A percentile compares a stretch with the other conserved stretches of the same genome.
Conservation (phyloP, 2,797 vertebrate species). For the Sciurus vulgaris region DNA sequence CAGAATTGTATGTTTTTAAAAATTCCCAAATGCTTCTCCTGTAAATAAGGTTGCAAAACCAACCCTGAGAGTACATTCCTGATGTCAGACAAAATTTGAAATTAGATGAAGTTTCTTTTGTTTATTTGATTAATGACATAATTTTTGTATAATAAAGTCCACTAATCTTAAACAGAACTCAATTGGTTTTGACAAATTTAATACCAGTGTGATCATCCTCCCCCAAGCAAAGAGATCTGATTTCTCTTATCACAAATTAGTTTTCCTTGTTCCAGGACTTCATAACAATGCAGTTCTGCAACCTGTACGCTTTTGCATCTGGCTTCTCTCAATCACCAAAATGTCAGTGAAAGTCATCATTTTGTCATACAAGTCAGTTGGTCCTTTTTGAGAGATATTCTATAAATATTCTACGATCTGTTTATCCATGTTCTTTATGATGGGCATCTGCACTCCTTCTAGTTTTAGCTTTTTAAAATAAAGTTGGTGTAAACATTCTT, state of each 20-base stretch:
- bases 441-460: background rate
- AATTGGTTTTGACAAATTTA: slow-evolving; percentile 52
- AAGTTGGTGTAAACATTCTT: background rate
- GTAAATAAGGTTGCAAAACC: background rate
- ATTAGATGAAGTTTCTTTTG: slow-evolving; percentile 1
- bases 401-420: background rate
- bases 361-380: background rate
- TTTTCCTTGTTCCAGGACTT: background rate
- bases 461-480: background rate
- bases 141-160: background rate
- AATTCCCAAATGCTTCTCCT: background rate
- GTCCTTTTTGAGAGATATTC: background rate
- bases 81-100: slow-evolving; percentile 11
- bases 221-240: background rate
- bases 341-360: background rate
- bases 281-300: background rate
- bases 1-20: background rate
- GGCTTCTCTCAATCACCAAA: background rate
- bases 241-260: slow-evolving; percentile 23
- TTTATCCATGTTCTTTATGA: background rate
- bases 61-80: background rate
- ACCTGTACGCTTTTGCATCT: background rate
- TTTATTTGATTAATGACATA: slow-evolving; percentile 25
- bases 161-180: background rate
- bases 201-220: background rate